phyloP scores from a whole-genome alignment of 2,113 vertebrate genomes.

The Xenopus borealis region DNA sequence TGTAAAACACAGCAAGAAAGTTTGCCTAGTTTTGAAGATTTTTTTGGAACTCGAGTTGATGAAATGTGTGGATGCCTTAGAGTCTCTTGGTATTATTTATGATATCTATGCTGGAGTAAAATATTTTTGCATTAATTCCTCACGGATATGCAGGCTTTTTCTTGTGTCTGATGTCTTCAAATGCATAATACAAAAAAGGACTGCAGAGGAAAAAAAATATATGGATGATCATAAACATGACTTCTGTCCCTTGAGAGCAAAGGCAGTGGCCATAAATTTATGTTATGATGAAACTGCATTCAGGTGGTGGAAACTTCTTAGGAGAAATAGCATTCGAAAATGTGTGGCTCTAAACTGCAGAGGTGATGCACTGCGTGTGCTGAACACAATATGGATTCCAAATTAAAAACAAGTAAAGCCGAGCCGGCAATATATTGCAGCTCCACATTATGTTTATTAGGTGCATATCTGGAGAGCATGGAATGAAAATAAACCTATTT shows the following conservation, averaged over 20 bases:
- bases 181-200: constrained; percentile 62
- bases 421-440: neutral
- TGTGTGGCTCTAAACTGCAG: constrained; percentile 10
- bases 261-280: constrained; percentile 61
- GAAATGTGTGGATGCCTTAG: constrained; percentile 56
- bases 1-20: constrained; percentile 56
- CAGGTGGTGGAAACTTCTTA: constrained; percentile 64
- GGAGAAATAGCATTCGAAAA: constrained; percentile 50
- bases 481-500: too few relatives aligned
- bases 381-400: neutral
- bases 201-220: constrained; percentile 63
- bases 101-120: constrained; percentile 50
- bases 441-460: neutral
- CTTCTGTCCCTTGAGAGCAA: constrained; percentile 49
- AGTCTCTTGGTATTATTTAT: constrained; percentile 59
- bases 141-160: constrained; percentile 62
- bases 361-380: neutral
- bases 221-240: constrained; percentile 63
- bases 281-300: constrained; percentile 70
- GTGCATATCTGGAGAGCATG: neutral
- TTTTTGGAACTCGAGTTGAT: constrained; percentile 49
- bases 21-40: constrained; percentile 53
- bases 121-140: constrained; percentile 60
- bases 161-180: constrained; percentile 61
- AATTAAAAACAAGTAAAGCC: constrained; percentile 15